Base-by-base conservation (phyloP, 2,888 invertebrate species). In the Papilio protenor region DNA sequence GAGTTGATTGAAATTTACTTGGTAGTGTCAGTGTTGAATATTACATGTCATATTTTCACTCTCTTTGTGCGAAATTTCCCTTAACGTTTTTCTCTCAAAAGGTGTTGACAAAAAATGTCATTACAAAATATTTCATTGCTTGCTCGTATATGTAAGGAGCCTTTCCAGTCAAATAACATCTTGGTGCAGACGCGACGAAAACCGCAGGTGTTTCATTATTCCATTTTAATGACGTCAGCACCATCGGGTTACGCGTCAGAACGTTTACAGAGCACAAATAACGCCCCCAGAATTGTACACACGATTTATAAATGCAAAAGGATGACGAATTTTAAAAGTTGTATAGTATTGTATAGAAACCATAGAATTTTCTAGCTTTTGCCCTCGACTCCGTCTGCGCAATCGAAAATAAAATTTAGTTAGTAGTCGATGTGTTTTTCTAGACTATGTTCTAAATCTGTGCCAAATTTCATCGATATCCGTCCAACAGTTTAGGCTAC, bases 201-300 rank as follows among this genome's bases (percentile, higher is more conserved):
- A 92, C 92, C 92, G 90, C 93, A 92, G 93, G 92, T 93, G 93
- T 94, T 93, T 92, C 92, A 93, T 94, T 94, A 94, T 94, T 91
- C 93, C 85, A 88, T 89, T 92, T 92, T 94, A 94, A 94, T 93
- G 92, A 90, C 89, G 90, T 89, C 90, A 90, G 88, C 87, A 85
- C 82, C 87, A 87, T 89, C 87, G 87, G 86, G 89, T 89, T 87
- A 89, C 88, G 86, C 87, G 87, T 86, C 87, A 87, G 82, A 80
- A 77, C 82, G 79, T 81, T 77, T 77, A 49, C 61, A 12, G 73
- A 61, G 76, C 79, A 81, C 82, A 81, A 81, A 81, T 80, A 81
- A 78, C 81, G 80, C 78, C 79, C 70, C 75, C 76, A 75, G 82
- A 80, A 80, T 80, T 82, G 81, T 81, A 83, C 81, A 73, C 47